Base-by-base conservation (phyloP, 2,797 vertebrate species). In the Tiaroga cobitis region DNA sequence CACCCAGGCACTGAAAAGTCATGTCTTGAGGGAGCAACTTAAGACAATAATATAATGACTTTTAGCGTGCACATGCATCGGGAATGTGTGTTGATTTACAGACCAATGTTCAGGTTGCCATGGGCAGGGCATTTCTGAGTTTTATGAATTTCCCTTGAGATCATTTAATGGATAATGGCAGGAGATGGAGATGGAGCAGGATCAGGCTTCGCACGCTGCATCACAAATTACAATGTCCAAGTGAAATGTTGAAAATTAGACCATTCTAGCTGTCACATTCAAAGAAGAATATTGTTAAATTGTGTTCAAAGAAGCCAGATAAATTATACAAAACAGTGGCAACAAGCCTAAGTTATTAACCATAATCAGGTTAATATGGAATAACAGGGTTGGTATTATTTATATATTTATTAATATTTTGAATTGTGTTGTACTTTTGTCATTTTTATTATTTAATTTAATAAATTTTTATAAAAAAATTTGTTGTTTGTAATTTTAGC, bases 121-220 rank as follows among this genome's bases (percentile, higher is more conserved):
- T 87, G 74, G 72, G 73, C 29, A 73, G 46, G 74, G 49, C 73
- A 87, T 85, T 70, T 90, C 80, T 69, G 68, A 34, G 76, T 67
- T 83, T 78, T 61, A 83, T 90, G 88, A 67, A 87, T 88, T 86
- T 90, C 85, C 83, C 89, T 39, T 81, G 86, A 85, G 86, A 61
- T 72, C 21, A 43, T 77, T 59, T 43, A 84, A 78, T 59, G 37
- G 19, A 78, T 61, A 77, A 73, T 81, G 54, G 37, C 24, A 84
- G 70, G 69, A 76, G 70, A 80, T 59, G 70, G 69, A 76, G 70
- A 80, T 59, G 39, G 49, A 82, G 80, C 51, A 32, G 86, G 54
- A 67, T 70, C n/a, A 83, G 80, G 24, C 63, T 82, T 81, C 51
- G 13, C 41, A 77, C 59, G 41, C 77, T 73, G 65, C 65, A 83